Conservation (phyloP, 2,888 invertebrate genomes). For the Deroplatys truncata region DNA sequence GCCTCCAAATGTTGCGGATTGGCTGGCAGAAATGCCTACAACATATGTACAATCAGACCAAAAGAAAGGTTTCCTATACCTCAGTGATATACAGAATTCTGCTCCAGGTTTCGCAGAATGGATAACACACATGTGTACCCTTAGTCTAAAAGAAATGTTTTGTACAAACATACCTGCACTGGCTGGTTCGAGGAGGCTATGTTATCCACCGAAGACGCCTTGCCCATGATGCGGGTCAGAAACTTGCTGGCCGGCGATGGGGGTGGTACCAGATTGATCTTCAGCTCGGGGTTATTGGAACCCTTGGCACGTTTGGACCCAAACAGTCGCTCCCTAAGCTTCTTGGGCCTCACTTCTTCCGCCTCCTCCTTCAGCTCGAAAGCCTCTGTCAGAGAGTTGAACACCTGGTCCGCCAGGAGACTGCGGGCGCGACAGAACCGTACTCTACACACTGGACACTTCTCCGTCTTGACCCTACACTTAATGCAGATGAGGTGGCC, state of each 20-base stretch:
- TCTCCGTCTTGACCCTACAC: conserved; percentile 31
- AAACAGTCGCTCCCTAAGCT: conserved; percentile 50
- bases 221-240: conserved; percentile 47
- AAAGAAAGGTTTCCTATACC: no score
- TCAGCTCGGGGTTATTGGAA: conserved; percentile 39
- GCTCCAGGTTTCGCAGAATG: no score
- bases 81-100: no score
- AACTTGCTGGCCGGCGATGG: conserved; percentile 49
- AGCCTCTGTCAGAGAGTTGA: conserved; percentile 48
- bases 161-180: not conserved
- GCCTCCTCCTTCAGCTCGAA: conserved; percentile 47
- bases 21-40: not conserved
- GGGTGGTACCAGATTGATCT: conserved; percentile 39
- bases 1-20: not conserved
- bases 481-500: conserved; percentile 33
- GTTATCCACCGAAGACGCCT: conserved; percentile 51
- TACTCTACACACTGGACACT: conserved; percentile 33
- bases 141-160: not conserved
- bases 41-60: no score
- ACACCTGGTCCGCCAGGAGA: conserved; percentile 52
- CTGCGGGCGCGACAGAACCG: conserved; percentile 49
- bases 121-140: no score
- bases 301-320: conserved; percentile 32
- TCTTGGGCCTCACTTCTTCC: conserved; percentile 38
- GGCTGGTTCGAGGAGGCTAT: conserved; percentile 36